Evolutionary conservation across 1,140 invertebrate species (phyloP).

Genomic region (Drosophila kepulauana): DNA sequence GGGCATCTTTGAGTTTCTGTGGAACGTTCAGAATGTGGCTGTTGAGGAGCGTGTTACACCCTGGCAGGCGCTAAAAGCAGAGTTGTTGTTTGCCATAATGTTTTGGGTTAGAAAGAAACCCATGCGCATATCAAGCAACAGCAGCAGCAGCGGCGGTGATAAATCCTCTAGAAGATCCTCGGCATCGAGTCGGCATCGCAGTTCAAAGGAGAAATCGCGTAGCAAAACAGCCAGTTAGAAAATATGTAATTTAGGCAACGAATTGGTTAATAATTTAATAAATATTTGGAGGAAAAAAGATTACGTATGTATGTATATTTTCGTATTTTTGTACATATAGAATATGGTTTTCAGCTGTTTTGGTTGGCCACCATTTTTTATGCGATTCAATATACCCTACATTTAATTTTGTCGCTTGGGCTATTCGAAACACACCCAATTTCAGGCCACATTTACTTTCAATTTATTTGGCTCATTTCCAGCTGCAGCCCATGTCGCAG

Average conservation of each 20-base stretch:
- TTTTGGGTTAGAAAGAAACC: slow-evolving; percentile 89
- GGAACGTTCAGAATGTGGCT: slow-evolving; percentile 93
- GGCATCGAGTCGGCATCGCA: slow-evolving; percentile 53
- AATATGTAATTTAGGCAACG: slow-evolving; percentile 5
- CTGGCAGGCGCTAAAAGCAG: slow-evolving; percentile 88
- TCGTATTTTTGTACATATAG: slow-evolving; percentile 16
- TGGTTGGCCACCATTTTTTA: slow-evolving; percentile 16
- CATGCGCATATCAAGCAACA: slow-evolving; percentile 85
- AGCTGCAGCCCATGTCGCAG: slow-evolving; percentile 48
- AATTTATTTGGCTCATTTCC: slow-evolving; percentile 71
- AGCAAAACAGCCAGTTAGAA: slow-evolving; percentile 63
- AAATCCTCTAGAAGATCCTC: slow-evolving; percentile 82
- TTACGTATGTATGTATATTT: slow-evolving; percentile 13
- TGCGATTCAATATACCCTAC: slow-evolving; percentile 46
- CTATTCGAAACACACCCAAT: slow-evolving; percentile 35
- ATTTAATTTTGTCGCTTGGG: slow-evolving; percentile 36
- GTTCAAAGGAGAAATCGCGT: slow-evolving; percentile 68
- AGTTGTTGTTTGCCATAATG: slow-evolving; percentile 88
- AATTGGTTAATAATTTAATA: slow-evolving; percentile 25
- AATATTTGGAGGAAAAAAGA: slow-evolving; percentile 20
- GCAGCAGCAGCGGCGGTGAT: slow-evolving; percentile 49
- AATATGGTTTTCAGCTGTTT: background rate
- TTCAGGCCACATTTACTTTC: slow-evolving; percentile 54
- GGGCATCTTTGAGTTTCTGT: slow-evolving; percentile 92
- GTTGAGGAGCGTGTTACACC: slow-evolving; percentile 90